Conservation (phyloP, 1,140 invertebrate genomes). For the Ceratoteleas bidentatus region DNA sequence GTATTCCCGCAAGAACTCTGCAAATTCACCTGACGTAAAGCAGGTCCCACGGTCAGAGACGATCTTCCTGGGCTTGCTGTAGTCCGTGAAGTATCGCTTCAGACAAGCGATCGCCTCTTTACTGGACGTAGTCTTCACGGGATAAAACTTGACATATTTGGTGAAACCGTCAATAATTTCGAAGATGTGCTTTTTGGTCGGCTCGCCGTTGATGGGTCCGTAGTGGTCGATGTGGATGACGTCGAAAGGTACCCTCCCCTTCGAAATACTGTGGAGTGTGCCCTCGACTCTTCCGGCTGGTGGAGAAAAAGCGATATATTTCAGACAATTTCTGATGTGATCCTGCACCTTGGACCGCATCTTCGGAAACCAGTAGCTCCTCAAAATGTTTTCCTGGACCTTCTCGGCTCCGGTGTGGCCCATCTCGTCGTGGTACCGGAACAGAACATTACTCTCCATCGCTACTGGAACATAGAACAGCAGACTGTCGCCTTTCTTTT, state of each 20-base stretch:
- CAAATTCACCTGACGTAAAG: background rate
- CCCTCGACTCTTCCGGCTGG: background rate
- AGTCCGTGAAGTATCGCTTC: background rate
- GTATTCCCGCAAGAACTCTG: background rate
- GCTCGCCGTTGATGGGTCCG: conserved; percentile 50
- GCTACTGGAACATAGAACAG: conserved; percentile 30
- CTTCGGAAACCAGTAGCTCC: conserved; percentile 51
- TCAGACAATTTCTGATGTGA: conserved; percentile 51
- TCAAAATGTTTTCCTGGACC: conserved; percentile 48
- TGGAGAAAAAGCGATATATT: conserved; percentile 46
- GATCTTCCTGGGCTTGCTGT: background rate
- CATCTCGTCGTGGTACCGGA: conserved; percentile 46
- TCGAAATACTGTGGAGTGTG: background rate
- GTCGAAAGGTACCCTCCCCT: conserved; percentile 39
- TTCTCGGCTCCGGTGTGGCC: conserved; percentile 67
- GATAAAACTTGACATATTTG: background rate
- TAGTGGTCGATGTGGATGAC: conserved; percentile 50
- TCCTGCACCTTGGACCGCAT: conserved; percentile 24
- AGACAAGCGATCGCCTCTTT: background rate
- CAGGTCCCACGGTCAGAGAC: background rate
- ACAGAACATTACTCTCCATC: conserved; percentile 53
- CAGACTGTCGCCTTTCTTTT: conserved; percentile 5
- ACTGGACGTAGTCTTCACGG: background rate
- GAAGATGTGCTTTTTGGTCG: conserved; percentile 55
- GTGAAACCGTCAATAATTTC: conserved; percentile 58